These are phyloP conservation scores for Phlogophora meticulosa DNA, from an alignment of 2,888 invertebrate species.

Conservation along the genomic window DNA sequence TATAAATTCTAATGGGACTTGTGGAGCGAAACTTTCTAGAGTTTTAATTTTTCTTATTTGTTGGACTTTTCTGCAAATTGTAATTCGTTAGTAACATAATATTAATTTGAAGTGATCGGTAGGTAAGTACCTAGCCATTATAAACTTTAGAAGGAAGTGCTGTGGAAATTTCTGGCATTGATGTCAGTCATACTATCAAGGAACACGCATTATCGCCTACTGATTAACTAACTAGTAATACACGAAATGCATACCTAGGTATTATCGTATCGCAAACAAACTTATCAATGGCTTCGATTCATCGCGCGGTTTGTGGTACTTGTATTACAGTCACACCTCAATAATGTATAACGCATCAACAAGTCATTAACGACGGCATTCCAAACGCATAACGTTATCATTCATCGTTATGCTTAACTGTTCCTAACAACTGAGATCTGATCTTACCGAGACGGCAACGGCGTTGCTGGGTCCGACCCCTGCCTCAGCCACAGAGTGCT, in stretches of 20 bases:
- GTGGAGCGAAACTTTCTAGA: slow-evolving; percentile 79
- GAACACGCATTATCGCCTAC: slow-evolving; percentile 34
- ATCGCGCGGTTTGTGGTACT: slow-evolving; percentile 51
- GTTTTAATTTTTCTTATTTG: slow-evolving; percentile 54
- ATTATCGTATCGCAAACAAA: slow-evolving; percentile 66
- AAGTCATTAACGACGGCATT: slow-evolving; percentile 78
- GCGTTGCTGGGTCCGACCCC: slow-evolving; percentile 83
- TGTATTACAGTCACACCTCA: slow-evolving; percentile 71
- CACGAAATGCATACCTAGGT: slow-evolving; percentile 60
- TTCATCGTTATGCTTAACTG: slow-evolving; percentile 60
- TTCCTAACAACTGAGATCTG: slow-evolving; percentile 68
- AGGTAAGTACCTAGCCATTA: not conserved
- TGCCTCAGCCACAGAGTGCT: slow-evolving; percentile 75
- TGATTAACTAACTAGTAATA: slow-evolving; percentile 44
- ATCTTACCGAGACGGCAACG: slow-evolving; percentile 88
- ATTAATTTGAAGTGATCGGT: slow-evolving; percentile 20
- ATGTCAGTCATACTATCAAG: slow-evolving; percentile 30
- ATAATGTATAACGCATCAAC: slow-evolving; percentile 71
- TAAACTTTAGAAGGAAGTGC: slow-evolving; percentile 12
- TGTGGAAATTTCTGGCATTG: slow-evolving; percentile 24
- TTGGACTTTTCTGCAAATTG: slow-evolving; percentile 35
- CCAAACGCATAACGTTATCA: slow-evolving; percentile 77
- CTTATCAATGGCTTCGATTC: slow-evolving; percentile 70
- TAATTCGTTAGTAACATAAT: slow-evolving; percentile 13
- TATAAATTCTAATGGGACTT: slow-evolving; percentile 77